Percentiles rank a stretch among this genome's conserved stretches.
These are phyloP conservation scores for Dendrophyllia cribrosa DNA, from an alignment of 64 coral and sea anemone species.

Conservation along the genomic window DNA sequence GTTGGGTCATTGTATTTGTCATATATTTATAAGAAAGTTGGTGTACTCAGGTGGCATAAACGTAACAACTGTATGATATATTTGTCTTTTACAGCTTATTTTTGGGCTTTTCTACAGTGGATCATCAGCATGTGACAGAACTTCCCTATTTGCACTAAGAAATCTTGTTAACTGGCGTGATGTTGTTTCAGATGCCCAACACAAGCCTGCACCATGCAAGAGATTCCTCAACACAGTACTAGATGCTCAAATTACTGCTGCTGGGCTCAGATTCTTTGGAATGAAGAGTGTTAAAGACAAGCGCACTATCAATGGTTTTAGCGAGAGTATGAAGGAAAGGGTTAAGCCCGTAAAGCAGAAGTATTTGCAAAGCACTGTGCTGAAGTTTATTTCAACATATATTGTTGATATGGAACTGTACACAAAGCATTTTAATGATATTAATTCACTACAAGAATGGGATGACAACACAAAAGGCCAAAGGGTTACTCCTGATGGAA, in stretches of 20 bases:
- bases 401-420: neutral
- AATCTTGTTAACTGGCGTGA: constrained; percentile 12
- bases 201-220: constrained; percentile 15
- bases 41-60: too few relatives aligned
- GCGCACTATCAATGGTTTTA: neutral
- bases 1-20: too few relatives aligned
- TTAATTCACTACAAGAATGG: neutral
- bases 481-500: neutral
- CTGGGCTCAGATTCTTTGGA: too few relatives aligned
- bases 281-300: too few relatives aligned
- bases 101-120: constrained; percentile 3
- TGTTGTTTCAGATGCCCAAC: constrained; percentile 17
- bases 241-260: neutral
- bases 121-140: constrained; percentile 28
- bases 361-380: neutral
- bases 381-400: neutral
- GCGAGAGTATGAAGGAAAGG: neutral
- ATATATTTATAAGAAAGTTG: too few relatives aligned
- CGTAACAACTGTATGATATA: too few relatives aligned
- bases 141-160: neutral
- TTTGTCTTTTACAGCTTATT: neutral
- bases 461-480: neutral
- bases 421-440: neutral
- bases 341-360: neutral
- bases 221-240: neutral